Percentiles rank a stretch among this genome's conserved stretches.
These are phyloP conservation scores for Drosophila dives DNA, from an alignment of 2,888 invertebrate species.

Conservation along the genomic window DNA sequence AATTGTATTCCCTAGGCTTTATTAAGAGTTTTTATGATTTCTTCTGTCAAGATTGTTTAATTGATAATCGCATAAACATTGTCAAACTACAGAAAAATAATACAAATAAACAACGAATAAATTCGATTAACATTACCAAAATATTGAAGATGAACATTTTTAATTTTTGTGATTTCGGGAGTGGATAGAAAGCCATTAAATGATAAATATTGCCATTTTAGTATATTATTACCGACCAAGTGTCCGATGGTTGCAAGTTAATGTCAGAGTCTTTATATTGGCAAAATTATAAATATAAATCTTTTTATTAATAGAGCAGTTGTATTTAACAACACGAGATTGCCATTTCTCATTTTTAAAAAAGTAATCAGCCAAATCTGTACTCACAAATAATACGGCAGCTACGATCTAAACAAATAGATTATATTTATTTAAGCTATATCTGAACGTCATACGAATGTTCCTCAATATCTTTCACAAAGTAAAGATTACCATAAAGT, in stretches of 20 bases:
- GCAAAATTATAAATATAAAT: background rate
- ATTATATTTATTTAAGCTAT: constrained; percentile 60
- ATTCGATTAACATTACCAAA: background rate
- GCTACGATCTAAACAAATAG: constrained; percentile 75
- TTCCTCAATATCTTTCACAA: constrained; percentile 87
- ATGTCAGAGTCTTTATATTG: background rate
- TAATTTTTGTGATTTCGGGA: background rate
- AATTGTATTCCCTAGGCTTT: constrained; percentile 32
- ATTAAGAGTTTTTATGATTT: constrained; percentile 35
- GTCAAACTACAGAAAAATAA: constrained; percentile 86
- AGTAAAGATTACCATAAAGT: constrained; percentile 90
- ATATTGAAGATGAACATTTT: background rate
- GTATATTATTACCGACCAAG: constrained; percentile 65
- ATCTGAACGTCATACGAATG: background rate
- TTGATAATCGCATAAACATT: constrained; percentile 90
- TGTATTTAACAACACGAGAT: constrained; percentile 86
- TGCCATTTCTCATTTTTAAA: constrained; percentile 47
- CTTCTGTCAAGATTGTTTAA: constrained; percentile 37
- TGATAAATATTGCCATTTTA: constrained; percentile 73
- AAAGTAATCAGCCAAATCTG: constrained; percentile 66
- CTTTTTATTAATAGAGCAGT: constrained; percentile 87
- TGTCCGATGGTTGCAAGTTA: constrained; percentile 20
- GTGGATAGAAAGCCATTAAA: constrained; percentile 63
- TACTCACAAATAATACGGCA: constrained; percentile 46
- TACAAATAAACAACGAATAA: background rate